Base-by-base conservation (phyloP, 2,888 invertebrate genomes). In the Troglohyphantes excavatus region DNA sequence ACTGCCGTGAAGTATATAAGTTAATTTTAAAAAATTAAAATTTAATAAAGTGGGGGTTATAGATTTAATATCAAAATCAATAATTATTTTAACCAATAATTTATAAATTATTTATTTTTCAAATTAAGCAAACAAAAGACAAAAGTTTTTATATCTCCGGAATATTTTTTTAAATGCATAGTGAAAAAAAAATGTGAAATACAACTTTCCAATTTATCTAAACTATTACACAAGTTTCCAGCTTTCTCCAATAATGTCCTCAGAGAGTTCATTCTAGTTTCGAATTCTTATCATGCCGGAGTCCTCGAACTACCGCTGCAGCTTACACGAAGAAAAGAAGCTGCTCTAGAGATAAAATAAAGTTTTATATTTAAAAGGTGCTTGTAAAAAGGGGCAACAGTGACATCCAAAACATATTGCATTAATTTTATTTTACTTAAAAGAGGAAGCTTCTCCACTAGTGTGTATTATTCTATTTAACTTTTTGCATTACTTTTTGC, bases 381-480 rank as follows among this genome's bases (percentile, higher is more conserved):
- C 53, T 53, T 53, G n/a, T 33, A 53, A 53, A n/a, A n/a, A n/a
- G n/a, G 13, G n/a, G 53, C 53, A 53, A 53, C n/a, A 53, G 53
- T 53, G 13, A 53, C 6, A 53, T 1, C n/a, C 13, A n/a, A 53
- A 53, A n/a, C n/a, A n/a, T n/a, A n/a, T n/a, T 13, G n/a, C 13
- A 53, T 53, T 53, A 33, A 33, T 3, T 33, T 33, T 33, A 33
- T 46, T 6, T 53, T n/a, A 17, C 2, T 53, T 53, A n/a, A n/a
- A 53, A 53, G n/a, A 5, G n/a, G 17, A 53, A 53, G 13, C n/a
- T 33, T 6, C 9, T 33, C 9, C 33, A 33, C 3, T 9, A 33
- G 33, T 33, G 5, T 33, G 33, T 33, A 33, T 33, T 33, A 33
- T 33, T 33, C 9, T 3, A 3, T 33, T 33, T 3, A 6, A 33